Conservation (phyloP, 1,140 invertebrate genomes). For the Pogonognathellus flavescens region DNA sequence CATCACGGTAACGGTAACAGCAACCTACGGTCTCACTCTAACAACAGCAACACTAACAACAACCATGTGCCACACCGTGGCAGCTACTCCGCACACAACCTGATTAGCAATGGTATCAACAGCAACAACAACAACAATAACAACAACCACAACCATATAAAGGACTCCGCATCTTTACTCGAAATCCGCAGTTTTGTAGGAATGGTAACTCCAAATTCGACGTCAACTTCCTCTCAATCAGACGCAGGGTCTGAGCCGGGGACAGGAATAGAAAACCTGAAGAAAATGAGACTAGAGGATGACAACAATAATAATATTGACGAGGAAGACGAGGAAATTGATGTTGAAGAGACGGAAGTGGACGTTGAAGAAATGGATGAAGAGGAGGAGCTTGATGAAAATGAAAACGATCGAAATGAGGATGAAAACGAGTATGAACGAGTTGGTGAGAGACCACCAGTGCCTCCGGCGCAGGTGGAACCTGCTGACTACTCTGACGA, state of each 20-base stretch:
- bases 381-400: conserved; percentile 59
- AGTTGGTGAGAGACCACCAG: conserved; percentile 17
- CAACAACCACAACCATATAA: conserved; percentile 56
- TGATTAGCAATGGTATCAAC: conserved; percentile 59
- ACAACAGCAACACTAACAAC: conserved; percentile 72
- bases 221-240: conserved; percentile 53
- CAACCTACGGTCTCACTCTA: conserved; percentile 72
- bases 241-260: conserved; percentile 54
- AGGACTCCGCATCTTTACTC: conserved; percentile 77
- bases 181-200: conserved; percentile 95
- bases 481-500: conserved; percentile 44
- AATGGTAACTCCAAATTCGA: conserved; percentile 78
- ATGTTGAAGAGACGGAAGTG: conserved; percentile 62
- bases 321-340: conserved; percentile 68
- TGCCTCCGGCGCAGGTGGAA: conserved; percentile 43
- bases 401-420: conserved; percentile 38
- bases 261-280: conserved; percentile 58
- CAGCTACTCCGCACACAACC: conserved; percentile 27
- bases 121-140: conserved; percentile 59
- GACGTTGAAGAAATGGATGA: conserved; percentile 62
- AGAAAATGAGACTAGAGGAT: conserved; percentile 65
- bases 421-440: conserved; percentile 29
- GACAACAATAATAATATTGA: conserved; percentile 66
- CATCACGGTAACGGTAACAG: conserved; percentile 65
- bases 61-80: conserved; percentile 28